These are phyloP conservation scores for Dioctria rufipes DNA, from an alignment of 2,888 invertebrate species.

Conservation along the genomic window DNA sequence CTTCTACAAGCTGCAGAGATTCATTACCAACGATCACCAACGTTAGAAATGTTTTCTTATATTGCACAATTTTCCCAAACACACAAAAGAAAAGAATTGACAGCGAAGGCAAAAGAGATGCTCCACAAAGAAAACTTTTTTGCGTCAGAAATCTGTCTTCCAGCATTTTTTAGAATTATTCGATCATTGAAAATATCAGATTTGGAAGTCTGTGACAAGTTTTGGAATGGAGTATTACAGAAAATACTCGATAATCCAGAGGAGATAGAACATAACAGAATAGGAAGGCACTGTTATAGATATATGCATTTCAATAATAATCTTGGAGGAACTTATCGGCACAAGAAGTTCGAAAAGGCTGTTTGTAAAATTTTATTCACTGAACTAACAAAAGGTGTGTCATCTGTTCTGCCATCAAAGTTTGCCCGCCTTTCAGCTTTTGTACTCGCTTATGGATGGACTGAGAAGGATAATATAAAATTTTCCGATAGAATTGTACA, in stretches of 20 bases:
- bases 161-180: conserved; percentile 70
- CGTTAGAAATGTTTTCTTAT: conserved; percentile 70
- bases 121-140: conserved; percentile 59
- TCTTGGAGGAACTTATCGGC: conserved; percentile 72
- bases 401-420: conserved; percentile 69
- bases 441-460: conserved; percentile 71
- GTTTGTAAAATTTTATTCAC: conserved; percentile 69
- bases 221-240: conserved; percentile 71
- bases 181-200: conserved; percentile 73
- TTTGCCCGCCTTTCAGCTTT: conserved; percentile 71
- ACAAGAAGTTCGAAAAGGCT: conserved; percentile 71
- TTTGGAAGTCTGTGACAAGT: conserved; percentile 69
- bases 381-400: conserved; percentile 66
- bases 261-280: conserved; percentile 63
- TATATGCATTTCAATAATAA: conserved; percentile 75
- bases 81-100: conserved; percentile 69
- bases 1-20: conserved; percentile 70
- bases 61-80: conserved; percentile 71
- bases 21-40: conserved; percentile 67
- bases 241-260: conserved; percentile 64
- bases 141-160: conserved; percentile 64
- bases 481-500: conserved; percentile 68
- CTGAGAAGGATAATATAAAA: conserved; percentile 63
- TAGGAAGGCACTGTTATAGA: conserved; percentile 71
- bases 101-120: conserved; percentile 67